Base-by-base conservation (phyloP, 2,888 invertebrate genomes). In the Eristalis pertinax region DNA sequence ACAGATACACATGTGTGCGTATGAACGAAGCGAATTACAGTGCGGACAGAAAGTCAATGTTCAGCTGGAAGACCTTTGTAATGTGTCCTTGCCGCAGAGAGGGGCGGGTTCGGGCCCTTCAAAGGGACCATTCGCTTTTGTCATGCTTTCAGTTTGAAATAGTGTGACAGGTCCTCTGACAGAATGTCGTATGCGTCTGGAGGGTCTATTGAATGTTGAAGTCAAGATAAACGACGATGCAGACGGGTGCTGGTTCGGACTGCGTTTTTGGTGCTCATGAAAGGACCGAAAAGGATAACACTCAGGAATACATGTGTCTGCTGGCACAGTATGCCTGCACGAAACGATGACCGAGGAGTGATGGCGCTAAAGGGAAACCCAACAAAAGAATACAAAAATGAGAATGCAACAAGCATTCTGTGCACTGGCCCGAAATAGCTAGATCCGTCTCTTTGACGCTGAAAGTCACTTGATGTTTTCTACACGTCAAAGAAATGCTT, bases 31-130 rank as follows among this genome's bases (percentile, higher is more conserved):
- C n/a, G n/a, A 50, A 19, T n/a, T 50, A 50, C 50, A 50, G 64
- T 74, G 50, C 74, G 22, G 64, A 56, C 56, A 65, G 56, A 74
- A 64, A 64, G 32, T 74, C 64, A 74, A 64, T 50, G 50, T n/a
- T 60, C 50, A 19, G 19, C 8, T 19, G 19, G 10, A 38, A 13
- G 13, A 38, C 38, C 13, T 38, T 38, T 19, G 50, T 19, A 19
- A 8, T 7, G 19, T 19, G 50, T 8, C n/a, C 50, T 50, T 8
- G 50, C 19, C 50, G 50, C n/a, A n/a, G 19, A 19, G 8, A 50
- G 50, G 19, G 50, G 19, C 50, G 19, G n/a, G 19, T 2, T 19
- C 10, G 2, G 19, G 2, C 19, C 3, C 19, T 19, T 19, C 50
- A 50, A 50, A 8, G 19, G 50, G 50, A 19, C 19, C 10, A 32